Evolutionary conservation across 2,113 vertebrate species (phyloP).

Genomic region (Paradoxurus hermaphroditus): DNA sequence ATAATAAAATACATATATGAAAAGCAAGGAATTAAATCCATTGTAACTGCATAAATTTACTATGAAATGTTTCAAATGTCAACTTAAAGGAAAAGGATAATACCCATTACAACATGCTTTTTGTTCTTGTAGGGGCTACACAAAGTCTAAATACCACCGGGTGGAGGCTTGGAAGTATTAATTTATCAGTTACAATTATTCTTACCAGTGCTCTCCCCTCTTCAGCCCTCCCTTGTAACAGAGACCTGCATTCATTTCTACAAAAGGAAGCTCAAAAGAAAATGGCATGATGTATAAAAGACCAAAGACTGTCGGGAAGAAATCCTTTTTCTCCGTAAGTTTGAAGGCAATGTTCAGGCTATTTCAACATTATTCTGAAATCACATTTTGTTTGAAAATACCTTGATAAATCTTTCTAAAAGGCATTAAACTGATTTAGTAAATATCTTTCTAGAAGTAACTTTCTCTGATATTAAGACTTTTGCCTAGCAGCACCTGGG

Average conservation of each 20-base stretch:
- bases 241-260: not conserved
- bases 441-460: not conserved
- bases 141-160: not conserved
- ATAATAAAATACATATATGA: not conserved
- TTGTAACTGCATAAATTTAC: not conserved
- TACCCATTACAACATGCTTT: not conserved
- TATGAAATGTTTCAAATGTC: not conserved
- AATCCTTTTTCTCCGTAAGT: not conserved
- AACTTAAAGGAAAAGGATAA: not conserved
- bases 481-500: not conserved
- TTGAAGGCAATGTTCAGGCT: not conserved
- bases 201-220: not conserved
- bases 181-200: not conserved
- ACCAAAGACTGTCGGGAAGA: not conserved
- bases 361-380: slow-evolving; percentile 38
- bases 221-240: not conserved
- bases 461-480: slow-evolving; percentile 13
- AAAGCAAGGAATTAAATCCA: not conserved
- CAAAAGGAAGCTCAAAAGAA: not conserved
- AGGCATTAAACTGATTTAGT: not conserved
- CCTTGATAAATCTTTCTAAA: not conserved
- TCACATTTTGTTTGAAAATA: slow-evolving; percentile 2
- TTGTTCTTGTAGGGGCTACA: not conserved
- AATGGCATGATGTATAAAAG: not conserved
- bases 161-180: not conserved